phyloP scores from a whole-genome alignment of 2,797 vertebrate genomes.

The Spinus olivaceus region DNA sequence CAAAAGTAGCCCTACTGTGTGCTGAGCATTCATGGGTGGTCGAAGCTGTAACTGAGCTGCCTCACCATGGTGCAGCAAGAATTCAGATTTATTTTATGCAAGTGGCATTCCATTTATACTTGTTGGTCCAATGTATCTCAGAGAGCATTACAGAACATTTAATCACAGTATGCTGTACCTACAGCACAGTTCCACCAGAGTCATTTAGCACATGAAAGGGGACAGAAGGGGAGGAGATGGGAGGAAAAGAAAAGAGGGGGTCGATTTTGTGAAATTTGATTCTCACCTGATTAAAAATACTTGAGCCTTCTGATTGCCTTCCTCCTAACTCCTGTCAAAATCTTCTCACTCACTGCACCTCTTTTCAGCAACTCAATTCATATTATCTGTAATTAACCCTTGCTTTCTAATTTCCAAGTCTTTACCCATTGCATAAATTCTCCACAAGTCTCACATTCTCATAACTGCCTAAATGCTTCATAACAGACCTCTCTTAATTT shows the following conservation, averaged over 20 bases:
- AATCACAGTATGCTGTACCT: conserved; percentile 32
- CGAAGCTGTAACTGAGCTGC: conserved; percentile 40
- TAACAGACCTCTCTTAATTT: background rate
- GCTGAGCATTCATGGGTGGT: conserved; percentile 42
- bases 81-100: conserved; percentile 60
- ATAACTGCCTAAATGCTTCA: background rate
- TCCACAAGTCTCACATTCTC: background rate
- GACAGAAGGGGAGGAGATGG: background rate
- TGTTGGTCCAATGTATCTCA: conserved; percentile 32
- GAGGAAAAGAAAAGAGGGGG: background rate
- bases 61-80: conserved; percentile 40
- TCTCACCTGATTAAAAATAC: background rate
- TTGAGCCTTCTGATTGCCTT: background rate
- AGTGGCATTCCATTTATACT: conserved; percentile 46
- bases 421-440: background rate
- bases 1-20: conserved; percentile 29
- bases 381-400: background rate
- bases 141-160: background rate
- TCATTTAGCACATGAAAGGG: background rate
- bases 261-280: background rate
- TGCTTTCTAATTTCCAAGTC: background rate
- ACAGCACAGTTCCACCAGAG: conserved; percentile 35
- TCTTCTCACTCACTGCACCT: background rate
- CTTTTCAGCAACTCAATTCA: background rate
- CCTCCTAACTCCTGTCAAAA: background rate